Percentiles rank a stretch among this genome's conserved stretches.
These are phyloP conservation scores for Polypedilum vanderplanki DNA, from an alignment of 1,140 invertebrate genomes.

Conservation along the genomic window DNA sequence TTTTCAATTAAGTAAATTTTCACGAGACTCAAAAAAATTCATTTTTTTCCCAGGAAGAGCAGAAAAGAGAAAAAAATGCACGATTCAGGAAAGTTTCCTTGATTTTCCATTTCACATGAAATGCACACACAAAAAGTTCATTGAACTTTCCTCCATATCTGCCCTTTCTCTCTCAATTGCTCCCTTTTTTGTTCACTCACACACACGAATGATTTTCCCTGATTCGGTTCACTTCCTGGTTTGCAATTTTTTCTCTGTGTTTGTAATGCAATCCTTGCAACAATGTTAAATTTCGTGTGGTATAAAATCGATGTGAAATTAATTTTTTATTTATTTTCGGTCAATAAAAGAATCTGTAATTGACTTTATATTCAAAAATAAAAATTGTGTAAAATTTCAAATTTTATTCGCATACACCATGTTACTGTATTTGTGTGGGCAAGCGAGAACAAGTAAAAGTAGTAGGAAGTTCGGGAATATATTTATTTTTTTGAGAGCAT, in stretches of 20 bases:
- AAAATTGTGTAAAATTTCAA: too few species aligned
- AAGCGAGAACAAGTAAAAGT: too few species aligned
- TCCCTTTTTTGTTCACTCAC: not conserved
- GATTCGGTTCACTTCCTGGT: not conserved
- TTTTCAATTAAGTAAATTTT: conserved; percentile 1
- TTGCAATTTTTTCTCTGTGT: not conserved
- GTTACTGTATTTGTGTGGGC: too few species aligned
- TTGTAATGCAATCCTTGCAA: not conserved
- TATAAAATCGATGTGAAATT: too few species aligned
- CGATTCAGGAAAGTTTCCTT: not conserved
- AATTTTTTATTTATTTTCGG: too few species aligned
- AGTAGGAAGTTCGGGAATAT: not conserved
- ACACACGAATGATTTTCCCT: not conserved
- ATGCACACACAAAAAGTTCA: not conserved
- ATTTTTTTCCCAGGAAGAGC: not conserved
- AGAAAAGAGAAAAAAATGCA: not conserved
- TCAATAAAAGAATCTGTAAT: too few species aligned
- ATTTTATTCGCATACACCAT: too few species aligned
- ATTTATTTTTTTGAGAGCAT: not conserved
- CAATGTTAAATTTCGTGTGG: too few species aligned
- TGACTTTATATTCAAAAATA: too few species aligned
- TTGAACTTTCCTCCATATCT: not conserved
- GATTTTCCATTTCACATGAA: conserved; percentile 12
- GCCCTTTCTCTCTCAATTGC: not conserved
- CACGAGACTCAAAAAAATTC: not conserved